Percentiles rank a stretch among this genome's conserved stretches.
phyloP scores from a whole-genome alignment of 2,797 vertebrate species.

The Bufotes viridis region DNA sequence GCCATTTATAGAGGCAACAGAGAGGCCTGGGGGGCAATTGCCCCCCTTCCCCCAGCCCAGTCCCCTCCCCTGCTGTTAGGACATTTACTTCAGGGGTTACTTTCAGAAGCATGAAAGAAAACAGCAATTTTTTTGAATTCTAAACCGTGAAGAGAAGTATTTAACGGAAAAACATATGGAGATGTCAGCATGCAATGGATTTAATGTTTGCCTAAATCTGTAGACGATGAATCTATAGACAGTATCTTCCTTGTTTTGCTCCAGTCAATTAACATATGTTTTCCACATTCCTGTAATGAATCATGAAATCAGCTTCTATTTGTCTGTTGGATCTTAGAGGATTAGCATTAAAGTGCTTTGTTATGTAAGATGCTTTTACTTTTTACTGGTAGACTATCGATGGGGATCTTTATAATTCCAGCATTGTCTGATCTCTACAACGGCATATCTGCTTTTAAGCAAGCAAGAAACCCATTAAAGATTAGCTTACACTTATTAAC shows the following conservation, averaged over 20 bases:
- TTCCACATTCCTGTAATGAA: conserved; percentile 53
- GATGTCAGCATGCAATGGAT: background rate
- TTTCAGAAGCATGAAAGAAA: too few relatives aligned
- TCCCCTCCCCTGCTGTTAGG: too few relatives aligned
- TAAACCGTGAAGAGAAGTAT: conserved; percentile 32
- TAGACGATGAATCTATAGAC: conserved; percentile 11
- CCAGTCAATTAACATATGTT: conserved; percentile 44
- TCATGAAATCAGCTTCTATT: conserved; percentile 54
- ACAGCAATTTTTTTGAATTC: conserved; percentile 45
- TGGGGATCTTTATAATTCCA: conserved; percentile 32
- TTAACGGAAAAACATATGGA: background rate
- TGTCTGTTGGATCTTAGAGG: conserved; percentile 50
- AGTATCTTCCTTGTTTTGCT: conserved; percentile 39
- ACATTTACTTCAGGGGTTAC: too few relatives aligned
- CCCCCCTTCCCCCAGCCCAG: too few relatives aligned
- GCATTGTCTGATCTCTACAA: conserved; percentile 45
- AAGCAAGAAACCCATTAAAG: conserved; percentile 53
- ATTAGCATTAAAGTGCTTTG: conserved; percentile 40
- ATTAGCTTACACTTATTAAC: conserved; percentile 43
- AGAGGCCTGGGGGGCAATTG: too few relatives aligned
- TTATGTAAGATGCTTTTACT: conserved; percentile 46
- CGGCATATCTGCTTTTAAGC: conserved; percentile 16
- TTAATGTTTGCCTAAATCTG: conserved; percentile 5
- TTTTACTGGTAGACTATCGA: conserved; percentile 19
- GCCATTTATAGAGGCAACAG: too few relatives aligned